Conservation (phyloP, 2,797 vertebrate genomes). For the Clamator glandarius region DNA sequence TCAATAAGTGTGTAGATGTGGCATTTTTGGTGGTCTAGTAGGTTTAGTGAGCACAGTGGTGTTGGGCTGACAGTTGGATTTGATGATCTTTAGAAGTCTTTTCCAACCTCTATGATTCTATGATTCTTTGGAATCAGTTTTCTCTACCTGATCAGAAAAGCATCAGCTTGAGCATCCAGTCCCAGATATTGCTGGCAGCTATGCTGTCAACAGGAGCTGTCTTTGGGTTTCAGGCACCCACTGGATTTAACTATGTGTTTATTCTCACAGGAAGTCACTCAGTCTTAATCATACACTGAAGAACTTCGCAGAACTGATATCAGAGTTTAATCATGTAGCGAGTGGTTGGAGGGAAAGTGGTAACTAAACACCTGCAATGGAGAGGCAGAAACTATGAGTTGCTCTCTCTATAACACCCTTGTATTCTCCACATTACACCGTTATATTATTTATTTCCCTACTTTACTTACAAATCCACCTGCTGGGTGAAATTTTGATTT, state of each 20-base stretch:
- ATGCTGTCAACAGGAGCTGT: not conserved
- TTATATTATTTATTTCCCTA: not conserved
- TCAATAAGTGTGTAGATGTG: too few species aligned
- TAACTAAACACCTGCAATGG: not conserved
- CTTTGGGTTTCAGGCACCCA: not conserved
- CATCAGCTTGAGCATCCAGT: not conserved
- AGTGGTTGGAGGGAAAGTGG: not conserved
- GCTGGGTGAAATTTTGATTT: not conserved
- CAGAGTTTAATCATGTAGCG: fast-evolving
- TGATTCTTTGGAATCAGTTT: not conserved
- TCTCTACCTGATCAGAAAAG: not conserved
- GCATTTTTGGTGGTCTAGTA: too few species aligned
- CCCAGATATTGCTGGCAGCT: not conserved
- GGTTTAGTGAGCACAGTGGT: too few species aligned
- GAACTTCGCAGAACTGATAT: not conserved
- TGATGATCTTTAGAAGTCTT: too few species aligned
- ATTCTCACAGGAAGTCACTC: not conserved
- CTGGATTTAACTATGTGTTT: not conserved
- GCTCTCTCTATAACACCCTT: not conserved
- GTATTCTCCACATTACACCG: not conserved
- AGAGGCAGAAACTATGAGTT: not conserved
- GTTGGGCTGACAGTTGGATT: too few species aligned
- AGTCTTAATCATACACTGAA: not conserved
- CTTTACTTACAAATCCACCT: not conserved
- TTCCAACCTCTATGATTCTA: too few species aligned